Conservation (phyloP, 1,140 invertebrate genomes). For the Mylabris phalerata region DNA sequence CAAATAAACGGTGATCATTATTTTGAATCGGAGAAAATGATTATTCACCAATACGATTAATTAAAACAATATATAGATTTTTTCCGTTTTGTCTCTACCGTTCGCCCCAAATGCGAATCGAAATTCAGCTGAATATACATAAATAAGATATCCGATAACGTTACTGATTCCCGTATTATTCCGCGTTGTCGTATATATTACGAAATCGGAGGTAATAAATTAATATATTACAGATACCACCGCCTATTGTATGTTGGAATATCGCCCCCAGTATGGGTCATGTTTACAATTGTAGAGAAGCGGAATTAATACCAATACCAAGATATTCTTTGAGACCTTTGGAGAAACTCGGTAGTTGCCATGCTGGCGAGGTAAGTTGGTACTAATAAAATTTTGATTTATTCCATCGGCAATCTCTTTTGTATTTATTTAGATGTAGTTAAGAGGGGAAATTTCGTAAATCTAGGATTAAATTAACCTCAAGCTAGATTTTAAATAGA, state of each 20-base stretch:
- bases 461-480: too few species aligned
- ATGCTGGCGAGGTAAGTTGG: slow-evolving; percentile 61
- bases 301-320: slow-evolving; percentile 56
- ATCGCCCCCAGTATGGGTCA: slow-evolving; percentile 57
- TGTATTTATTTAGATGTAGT: too few species aligned
- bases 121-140: too few species aligned
- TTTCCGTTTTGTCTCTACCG: too few species aligned
- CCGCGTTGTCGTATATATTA: slow-evolving; percentile 7
- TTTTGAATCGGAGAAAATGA: too few species aligned
- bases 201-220: slow-evolving; percentile 11
- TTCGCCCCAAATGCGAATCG: too few species aligned
- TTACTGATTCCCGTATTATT: slow-evolving; percentile 13
- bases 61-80: too few species aligned
- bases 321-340: slow-evolving; percentile 59
- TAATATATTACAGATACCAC: slow-evolving; percentile 44
- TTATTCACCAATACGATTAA: too few species aligned
- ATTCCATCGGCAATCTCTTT: background rate
- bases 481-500: too few species aligned
- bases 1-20: too few species aligned
- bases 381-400: background rate
- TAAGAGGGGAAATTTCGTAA: too few species aligned
- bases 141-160: background rate
- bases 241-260: slow-evolving; percentile 54
- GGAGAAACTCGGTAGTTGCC: slow-evolving; percentile 65
- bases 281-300: slow-evolving; percentile 53